Evolutionary conservation across 2,888 invertebrate genomes (phyloP), one percentile per base, ranked within the genome.

Genomic region (Pedicia rivosa): DNA sequence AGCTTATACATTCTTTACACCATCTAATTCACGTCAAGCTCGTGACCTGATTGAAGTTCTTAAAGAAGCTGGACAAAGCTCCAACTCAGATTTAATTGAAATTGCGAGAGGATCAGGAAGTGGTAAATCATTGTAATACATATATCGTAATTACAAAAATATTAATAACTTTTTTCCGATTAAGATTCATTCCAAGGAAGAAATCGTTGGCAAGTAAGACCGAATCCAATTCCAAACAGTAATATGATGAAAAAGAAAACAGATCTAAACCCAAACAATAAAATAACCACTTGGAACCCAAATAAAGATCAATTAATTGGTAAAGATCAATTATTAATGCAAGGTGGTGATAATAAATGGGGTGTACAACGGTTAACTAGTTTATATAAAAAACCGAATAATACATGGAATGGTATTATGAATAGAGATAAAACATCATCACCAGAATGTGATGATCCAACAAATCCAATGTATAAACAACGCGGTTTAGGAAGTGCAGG

Each of bases 1-100:
- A 5, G 92, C 95, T 0, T 95, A 94, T 60, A 94, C 95, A 4
- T 94, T 92, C 64, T 95, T 97, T 63, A 94, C 95, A 0, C 75
- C 79, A 9, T 78, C 78, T 42, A 94, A 97, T 59, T 77, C 79
- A 22, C 78, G 90, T 42, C 92, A 95, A 57, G 91, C 94, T 1
- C 80, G 83, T 45, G 92, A 92, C 51, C 64, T 97, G 44, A 77
- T 97, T 37, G 78, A 84, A 17, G 91, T 95, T 3, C 64, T 97
- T 31, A 77, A 82, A 47, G 95, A 97, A 62, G 92, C 95, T 19
- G 87, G 90, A 2, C 95, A 95, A 56, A 70, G 68, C 24, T 78
- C 91, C 12, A 82, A 84, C 39, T 74, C 78, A 1, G 78, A 79
- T 50, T 65, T 92, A n/a, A 63, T 68, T 32, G 84, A 87, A 45